A percentile compares a stretch with the other conserved stretches of the same genome.
Conservation (phyloP, 1,140 invertebrate species). For the Apocrypta bakeri region DNA sequence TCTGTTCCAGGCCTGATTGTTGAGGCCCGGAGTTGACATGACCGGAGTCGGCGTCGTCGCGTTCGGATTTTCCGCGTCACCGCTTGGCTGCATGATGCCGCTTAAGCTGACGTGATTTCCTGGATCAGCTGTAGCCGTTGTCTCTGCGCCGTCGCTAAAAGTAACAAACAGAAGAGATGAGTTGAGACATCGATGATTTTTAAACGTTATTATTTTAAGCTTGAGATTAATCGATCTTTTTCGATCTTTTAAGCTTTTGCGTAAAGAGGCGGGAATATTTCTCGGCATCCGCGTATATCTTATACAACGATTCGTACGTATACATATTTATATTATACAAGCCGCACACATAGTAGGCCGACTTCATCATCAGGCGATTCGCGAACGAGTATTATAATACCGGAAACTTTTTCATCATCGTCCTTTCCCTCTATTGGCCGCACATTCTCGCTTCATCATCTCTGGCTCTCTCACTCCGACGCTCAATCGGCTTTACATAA, state of each 20-base stretch:
- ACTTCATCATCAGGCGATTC: not conserved
- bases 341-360: too few species aligned
- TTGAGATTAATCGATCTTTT: too few species aligned
- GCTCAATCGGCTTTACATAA: slow-evolving; percentile 1
- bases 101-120: slow-evolving; percentile 51
- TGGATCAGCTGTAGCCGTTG: slow-evolving; percentile 53
- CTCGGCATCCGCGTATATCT: too few species aligned
- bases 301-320: not conserved
- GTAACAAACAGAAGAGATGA: not conserved
- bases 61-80: slow-evolving; percentile 58
- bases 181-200: not conserved
- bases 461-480: not conserved
- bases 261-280: too few species aligned
- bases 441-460: not conserved
- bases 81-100: slow-evolving; percentile 58
- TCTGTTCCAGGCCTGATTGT: slow-evolving; percentile 75
- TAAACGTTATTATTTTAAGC: too few species aligned
- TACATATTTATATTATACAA: too few species aligned
- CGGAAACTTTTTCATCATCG: not conserved
- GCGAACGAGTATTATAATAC: not conserved
- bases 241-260: too few species aligned
- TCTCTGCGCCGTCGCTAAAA: slow-evolving; percentile 60
- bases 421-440: too few species aligned
- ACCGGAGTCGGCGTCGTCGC: slow-evolving; percentile 59
- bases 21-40: slow-evolving; percentile 66